phyloP scores from a whole-genome alignment of 2,113 vertebrate genomes.

The Crotalus viridis region DNA sequence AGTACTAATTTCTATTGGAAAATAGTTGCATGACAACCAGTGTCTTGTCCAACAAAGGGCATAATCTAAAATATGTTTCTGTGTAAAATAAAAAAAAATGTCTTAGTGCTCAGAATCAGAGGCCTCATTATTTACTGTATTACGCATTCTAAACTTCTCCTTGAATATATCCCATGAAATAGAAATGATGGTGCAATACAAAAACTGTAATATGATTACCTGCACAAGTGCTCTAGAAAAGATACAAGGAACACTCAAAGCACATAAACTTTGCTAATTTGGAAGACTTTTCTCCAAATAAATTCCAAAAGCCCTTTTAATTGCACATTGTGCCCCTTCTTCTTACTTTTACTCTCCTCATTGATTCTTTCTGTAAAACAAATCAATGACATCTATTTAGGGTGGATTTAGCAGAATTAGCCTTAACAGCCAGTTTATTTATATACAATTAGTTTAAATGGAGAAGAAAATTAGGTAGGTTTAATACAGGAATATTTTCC shows the following conservation, averaged over 20 bases:
- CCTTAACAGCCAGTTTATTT: conserved; percentile 58
- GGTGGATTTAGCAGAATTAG: conserved; percentile 56
- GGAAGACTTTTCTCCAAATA: conserved; percentile 9
- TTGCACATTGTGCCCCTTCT: not conserved
- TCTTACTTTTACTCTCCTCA: conserved; percentile 46
- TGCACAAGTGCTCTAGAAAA: not conserved
- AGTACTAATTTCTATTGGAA: not conserved
- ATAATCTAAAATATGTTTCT: not conserved
- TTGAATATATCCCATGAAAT: not conserved
- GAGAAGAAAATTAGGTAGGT: conserved; percentile 54
- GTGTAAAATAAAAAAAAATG: not conserved
- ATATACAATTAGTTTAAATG: conserved; percentile 57
- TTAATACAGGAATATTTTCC: conserved; percentile 61
- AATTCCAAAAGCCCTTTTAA: conserved; percentile 15
- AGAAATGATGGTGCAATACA: not conserved
- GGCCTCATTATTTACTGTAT: not conserved
- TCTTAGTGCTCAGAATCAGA: not conserved
- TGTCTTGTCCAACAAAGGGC: not conserved
- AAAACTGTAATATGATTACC: not conserved
- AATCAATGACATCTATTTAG: conserved; percentile 54
- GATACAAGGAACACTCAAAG: not conserved
- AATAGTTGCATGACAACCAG: not conserved
- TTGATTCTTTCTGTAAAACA: conserved; percentile 35
- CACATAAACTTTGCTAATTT: not conserved
- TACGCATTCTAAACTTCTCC: fast-evolving